Evolutionary conservation across 2,888 invertebrate genomes (phyloP).

Genomic region (Isoperla grammatica): DNA sequence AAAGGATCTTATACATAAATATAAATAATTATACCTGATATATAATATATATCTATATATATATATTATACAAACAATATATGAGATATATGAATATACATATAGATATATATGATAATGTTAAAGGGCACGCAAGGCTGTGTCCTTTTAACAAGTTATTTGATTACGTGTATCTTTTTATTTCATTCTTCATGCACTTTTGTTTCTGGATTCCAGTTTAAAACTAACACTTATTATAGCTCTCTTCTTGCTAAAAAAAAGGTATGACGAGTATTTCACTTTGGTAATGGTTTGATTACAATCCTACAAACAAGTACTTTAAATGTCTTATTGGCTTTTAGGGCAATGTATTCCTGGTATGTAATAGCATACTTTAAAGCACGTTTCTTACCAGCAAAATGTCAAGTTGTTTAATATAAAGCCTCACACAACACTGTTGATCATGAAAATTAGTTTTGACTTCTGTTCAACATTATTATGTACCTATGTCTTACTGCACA

Average conservation of each 20-base stretch:
- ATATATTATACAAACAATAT: slow-evolving; percentile 23
- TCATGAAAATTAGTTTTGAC: no score
- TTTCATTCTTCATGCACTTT: slow-evolving; percentile 26
- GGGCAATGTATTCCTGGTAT: not conserved
- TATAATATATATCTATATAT: slow-evolving; percentile 25
- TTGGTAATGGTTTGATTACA: not conserved
- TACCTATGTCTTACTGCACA: no score
- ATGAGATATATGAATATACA: slow-evolving; percentile 40
- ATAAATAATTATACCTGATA: slow-evolving; percentile 25
- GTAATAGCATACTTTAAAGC: not conserved
- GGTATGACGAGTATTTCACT: not conserved
- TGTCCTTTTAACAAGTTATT: slow-evolving; percentile 26
- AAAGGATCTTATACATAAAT: slow-evolving; percentile 32
- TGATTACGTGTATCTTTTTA: slow-evolving; percentile 22
- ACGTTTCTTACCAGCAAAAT: not conserved
- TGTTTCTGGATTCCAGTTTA: slow-evolving; percentile 25
- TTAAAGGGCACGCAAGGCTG: slow-evolving; percentile 24
- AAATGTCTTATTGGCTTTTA: no score
- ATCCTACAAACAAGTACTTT: no score
- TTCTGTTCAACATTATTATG: no score
- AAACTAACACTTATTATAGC: slow-evolving; percentile 23
- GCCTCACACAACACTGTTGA: no score
- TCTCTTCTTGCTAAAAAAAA: slow-evolving; percentile 22
- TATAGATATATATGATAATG: slow-evolving; percentile 46
- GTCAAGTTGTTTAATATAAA: no score